These are phyloP conservation scores for Parauchenoglanis punctatus DNA, from an alignment of 2,797 vertebrate genomes.

Conservation along the genomic window DNA sequence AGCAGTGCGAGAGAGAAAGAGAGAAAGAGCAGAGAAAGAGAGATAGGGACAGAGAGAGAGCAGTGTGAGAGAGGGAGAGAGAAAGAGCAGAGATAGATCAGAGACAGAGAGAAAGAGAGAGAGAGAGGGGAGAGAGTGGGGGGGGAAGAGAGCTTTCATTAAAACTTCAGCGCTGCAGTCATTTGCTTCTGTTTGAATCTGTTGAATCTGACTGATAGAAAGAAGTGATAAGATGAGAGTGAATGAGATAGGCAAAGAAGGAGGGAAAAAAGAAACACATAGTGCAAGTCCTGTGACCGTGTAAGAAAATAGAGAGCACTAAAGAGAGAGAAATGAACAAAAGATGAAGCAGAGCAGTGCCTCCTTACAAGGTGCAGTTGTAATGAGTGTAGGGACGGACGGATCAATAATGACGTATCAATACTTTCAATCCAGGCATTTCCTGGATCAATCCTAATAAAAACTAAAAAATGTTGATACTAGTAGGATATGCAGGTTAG, in stretches of 20 bases:
- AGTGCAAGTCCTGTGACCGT: background rate
- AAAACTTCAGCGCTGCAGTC: background rate
- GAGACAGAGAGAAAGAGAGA: background rate
- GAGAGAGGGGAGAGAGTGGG: too few relatives aligned
- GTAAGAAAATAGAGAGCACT: background rate
- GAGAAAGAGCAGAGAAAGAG: too few relatives aligned
- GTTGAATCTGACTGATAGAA: background rate
- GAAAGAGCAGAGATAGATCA: too few relatives aligned
- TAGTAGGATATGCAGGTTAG: background rate
- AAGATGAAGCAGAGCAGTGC: background rate
- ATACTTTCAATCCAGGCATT: background rate
- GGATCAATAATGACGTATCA: background rate
- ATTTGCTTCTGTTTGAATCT: background rate
- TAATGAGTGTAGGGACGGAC: background rate
- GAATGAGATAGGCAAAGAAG: background rate
- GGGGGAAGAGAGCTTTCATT: too few relatives aligned
- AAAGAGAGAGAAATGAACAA: background rate
- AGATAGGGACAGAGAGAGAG: too few relatives aligned
- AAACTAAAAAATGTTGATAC: background rate
- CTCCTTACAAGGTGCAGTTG: background rate
- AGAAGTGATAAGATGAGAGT: background rate
- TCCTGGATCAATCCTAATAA: conserved; percentile 7
- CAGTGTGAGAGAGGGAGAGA: too few relatives aligned
- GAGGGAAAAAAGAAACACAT: background rate
- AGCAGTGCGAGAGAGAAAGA: background rate